A percentile compares a stretch with the other conserved stretches of the same genome.
Conservation (phyloP, 2,797 vertebrate species). For the Typhlichthys subterraneus region DNA sequence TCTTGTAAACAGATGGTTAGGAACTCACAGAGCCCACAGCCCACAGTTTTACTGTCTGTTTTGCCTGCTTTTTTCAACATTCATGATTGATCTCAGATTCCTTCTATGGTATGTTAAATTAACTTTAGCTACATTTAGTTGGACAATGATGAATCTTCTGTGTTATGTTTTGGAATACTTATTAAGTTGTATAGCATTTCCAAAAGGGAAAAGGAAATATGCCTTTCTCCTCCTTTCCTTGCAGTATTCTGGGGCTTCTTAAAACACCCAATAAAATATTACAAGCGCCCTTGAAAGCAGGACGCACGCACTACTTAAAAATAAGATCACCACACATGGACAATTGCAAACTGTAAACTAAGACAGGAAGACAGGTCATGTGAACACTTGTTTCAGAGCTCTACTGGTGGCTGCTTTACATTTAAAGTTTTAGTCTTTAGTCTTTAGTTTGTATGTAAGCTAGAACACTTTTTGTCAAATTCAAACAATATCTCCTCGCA, state of each 20-base stretch:
- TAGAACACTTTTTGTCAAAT: no score
- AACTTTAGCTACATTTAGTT: no score
- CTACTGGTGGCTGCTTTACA: slow-evolving; percentile 15
- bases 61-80: neutral
- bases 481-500: no score
- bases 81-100: neutral
- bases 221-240: no score
- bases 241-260: slow-evolving; percentile 1
- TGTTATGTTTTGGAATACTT: neutral
- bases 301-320: slow-evolving; percentile 42
- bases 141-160: neutral
- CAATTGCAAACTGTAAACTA: neutral
- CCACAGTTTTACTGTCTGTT: slow-evolving; percentile 32
- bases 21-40: slow-evolving; percentile 11
- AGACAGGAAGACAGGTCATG: slow-evolving; percentile 21
- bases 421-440: slow-evolving; percentile 28
- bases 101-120: neutral
- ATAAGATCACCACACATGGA: slow-evolving; percentile 29
- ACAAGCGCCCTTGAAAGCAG: slow-evolving; percentile 40
- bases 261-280: slow-evolving; percentile 67
- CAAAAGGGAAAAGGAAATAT: no score
- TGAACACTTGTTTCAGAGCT: slow-evolving; percentile 47
- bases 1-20: slow-evolving; percentile 27
- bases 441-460: no score
- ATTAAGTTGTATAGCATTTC: neutral